Base-by-base conservation (phyloP, 2,113 vertebrate genomes). In the Thalassarche chlororhynchos region DNA sequence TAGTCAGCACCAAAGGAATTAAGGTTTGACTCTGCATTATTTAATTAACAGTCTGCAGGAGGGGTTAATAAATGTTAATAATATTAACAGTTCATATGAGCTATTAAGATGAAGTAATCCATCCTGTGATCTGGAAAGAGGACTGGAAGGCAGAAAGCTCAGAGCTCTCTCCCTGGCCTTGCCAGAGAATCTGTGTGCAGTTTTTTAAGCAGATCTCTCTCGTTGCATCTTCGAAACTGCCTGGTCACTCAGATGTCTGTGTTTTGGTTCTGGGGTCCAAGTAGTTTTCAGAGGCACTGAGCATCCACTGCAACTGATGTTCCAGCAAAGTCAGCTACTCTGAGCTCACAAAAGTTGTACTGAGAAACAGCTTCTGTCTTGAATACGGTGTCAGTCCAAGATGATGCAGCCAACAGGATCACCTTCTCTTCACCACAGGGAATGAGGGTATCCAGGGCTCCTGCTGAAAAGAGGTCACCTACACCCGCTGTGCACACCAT, bases 61-160 rank as follows among this genome's bases (percentile, higher is more conserved):
- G 62, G 87, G 75, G 84, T 96, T 96, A 94, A 95, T 95, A 97
- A 84, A 94, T 79, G 77, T 88, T 96, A 93, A 94, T 81, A 95
- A 80, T 92, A 97, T 90, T 90, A 90, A 84, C 38, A 84, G 92
- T 81, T 94, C 44, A 21, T 80, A 77, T 1, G 2, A 89, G 44
- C 17, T 91, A 66, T 94, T 91, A 79, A 95, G 29, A 89, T 58
- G 32, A 92, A 96, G 44, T 34, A 81, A 90, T 78, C 32, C 18
- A 7, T 60, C 29, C 61, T 87, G 25, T 5, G 1, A 87, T 77
- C 74, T 91, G 54, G n/a, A 72, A 92, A 87, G 60, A 76, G 38
- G 21, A 74, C 32, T 74, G 28, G 46, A 81, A 95, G 38, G 38
- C 32, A 90, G 32, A 84, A 91, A 70, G n/a, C 29, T 80, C 54